Base-by-base conservation (phyloP, 2,113 vertebrate species). In the Myanophis thanlyinensis region DNA sequence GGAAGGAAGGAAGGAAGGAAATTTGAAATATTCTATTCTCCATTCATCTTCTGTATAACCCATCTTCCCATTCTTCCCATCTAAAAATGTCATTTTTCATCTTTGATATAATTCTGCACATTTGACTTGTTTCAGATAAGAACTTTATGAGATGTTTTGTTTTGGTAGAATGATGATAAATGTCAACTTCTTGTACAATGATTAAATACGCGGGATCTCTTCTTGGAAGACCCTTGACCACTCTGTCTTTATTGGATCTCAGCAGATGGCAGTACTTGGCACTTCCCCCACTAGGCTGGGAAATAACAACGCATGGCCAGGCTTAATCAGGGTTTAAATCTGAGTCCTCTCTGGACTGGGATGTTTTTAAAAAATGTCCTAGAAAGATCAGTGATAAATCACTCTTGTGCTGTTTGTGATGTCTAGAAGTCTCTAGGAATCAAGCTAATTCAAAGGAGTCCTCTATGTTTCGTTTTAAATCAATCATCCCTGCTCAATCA, bases 61-160 rank as follows among this genome's bases (percentile, higher is more conserved):
- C 40, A 52, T 52, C 80, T 27, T 87, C 10, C 44, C 27, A 47
- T 48, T 9, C 1, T 92, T 92, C 89, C 95, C 91, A 95, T 95
- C 94, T 92, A 95, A 95, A 96, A 40, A 27, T 87, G 23, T 23
- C 25, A 84, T 7, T 22, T 53, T 91, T 73, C 44, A 52, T 52
- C 87, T 67, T 52, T 1, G 30, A 6, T 48, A 53, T 7, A 67
- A 59, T 67, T 23, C 22, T 52, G n/a, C 2, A 30, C 0, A 44
- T 84, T 85, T 91, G n/a, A 91, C 23, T 23, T 25, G 13, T 91
- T 44, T 91, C 13, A 30, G 40, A 56, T 15, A 47, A 56, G 52
- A 46, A 52, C 12, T 11, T 84, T 53, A 59, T 15, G 15, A 73
- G 6, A 15, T 73, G 59, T 73, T 35, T 67, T 67, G 30, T 18